Conservation (phyloP, 2,113 vertebrate genomes). For the Mus spicilegus region DNA sequence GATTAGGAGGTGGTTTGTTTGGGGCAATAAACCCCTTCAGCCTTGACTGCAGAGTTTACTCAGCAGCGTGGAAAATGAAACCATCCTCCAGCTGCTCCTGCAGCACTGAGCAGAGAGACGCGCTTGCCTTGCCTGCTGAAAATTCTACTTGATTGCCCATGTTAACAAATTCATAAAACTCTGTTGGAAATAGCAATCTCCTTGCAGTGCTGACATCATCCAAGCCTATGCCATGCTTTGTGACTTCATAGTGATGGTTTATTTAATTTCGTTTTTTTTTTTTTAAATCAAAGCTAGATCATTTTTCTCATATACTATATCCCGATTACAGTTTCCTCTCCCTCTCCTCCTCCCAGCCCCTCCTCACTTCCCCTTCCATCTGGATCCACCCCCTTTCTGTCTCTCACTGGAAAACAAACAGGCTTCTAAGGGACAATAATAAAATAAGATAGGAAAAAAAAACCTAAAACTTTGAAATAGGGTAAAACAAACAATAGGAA, state of each 20-base stretch:
- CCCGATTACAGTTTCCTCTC: neutral
- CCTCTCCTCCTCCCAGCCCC: neutral
- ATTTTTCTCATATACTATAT: neutral
- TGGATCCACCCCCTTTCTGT: neutral
- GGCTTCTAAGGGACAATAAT: neutral
- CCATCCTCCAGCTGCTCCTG: neutral
- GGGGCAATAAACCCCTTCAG: slow-evolving; percentile 62
- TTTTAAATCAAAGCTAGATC: neutral
- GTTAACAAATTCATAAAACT: slow-evolving; percentile 11
- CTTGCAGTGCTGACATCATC: neutral
- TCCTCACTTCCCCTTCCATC: neutral
- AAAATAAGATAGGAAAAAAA: neutral
- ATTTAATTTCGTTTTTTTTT: neutral
- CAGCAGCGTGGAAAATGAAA: slow-evolving; percentile 32
- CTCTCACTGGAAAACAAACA: neutral
- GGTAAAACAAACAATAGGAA: neutral
- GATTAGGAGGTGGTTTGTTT: slow-evolving; percentile 66
- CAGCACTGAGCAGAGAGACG: neutral
- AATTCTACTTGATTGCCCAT: slow-evolving; percentile 40
- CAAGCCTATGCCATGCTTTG: neutral
- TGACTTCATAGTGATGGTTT: neutral
- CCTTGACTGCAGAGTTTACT: slow-evolving; percentile 61
- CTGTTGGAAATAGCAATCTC: slow-evolving; percentile 17
- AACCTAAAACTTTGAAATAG: neutral
- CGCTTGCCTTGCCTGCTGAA: neutral